Base-by-base conservation (phyloP, 2,113 vertebrate species). In the Phaetusa simplex region DNA sequence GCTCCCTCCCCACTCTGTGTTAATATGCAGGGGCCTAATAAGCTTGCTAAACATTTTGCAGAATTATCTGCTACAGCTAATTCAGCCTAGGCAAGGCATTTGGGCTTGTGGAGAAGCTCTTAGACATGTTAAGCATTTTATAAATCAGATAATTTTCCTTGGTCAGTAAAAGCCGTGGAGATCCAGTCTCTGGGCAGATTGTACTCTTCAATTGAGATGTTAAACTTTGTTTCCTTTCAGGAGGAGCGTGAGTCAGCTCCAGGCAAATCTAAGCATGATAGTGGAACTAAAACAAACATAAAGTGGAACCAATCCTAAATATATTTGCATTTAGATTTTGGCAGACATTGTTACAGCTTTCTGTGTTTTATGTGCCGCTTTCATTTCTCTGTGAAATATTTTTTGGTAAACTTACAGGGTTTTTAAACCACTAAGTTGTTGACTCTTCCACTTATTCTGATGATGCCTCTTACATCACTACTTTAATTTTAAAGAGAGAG, bases 261-360 rank as follows among this genome's bases (percentile, higher is more conserved):
- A 36, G 95, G 96, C 89, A 34, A 70, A 77, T 81, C 87, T 62
- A 2, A 80, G 89, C 89, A 40, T 72, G 71, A 83, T 1, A 89
- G 94, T 8, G 16, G 94, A 97, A 96, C 95, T 93, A 88, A 95
- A 97, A 90, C 96, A 96, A 95, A 93, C 91, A 92, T 93, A 73
- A 95, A 96, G 93, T 95, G 95, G 93, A 97, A 97, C 95, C 86
- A 90, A 93, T 95, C 78, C 91, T 70, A 95, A 93, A 94, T 94
- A 83, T 82, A 94, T 96, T 93, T 96, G 89, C 96, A 91, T 95
- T 95, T 74, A 73, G 93, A 95, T 93, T 90, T 91, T 94, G 87
- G 96, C 94, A 97, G 95, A 93, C 89, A 24, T 95, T 92, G 76
- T 93, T 96, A 93, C 26, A 55, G 84, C 78, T 91, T 82, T 91